Evolutionary conservation across 2,113 vertebrate species (phyloP).

Genomic region (Madoqua kirkii): DNA sequence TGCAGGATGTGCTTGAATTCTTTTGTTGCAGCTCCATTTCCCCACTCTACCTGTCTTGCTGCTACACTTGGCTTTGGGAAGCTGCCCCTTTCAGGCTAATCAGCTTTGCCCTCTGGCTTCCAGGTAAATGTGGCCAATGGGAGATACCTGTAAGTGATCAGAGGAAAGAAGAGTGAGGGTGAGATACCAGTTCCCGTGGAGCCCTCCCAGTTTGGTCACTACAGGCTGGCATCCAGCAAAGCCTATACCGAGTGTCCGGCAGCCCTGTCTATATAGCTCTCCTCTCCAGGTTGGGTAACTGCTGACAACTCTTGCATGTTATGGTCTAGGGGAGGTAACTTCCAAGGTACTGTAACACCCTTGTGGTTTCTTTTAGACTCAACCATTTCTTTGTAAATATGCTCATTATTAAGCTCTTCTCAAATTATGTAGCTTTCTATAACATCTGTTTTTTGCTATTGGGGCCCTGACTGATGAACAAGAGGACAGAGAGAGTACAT

Average conservation of each 20-base stretch:
- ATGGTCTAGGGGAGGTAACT: background rate
- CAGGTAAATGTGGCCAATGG: background rate
- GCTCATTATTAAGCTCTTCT: background rate
- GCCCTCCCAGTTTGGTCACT: background rate
- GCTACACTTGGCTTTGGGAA: background rate
- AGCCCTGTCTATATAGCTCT: background rate
- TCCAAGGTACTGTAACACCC: background rate
- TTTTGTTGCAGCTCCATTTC: background rate
- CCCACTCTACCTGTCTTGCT: background rate
- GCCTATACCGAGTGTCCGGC: background rate
- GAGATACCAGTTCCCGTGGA: background rate
- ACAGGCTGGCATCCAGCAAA: background rate
- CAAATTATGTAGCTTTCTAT: background rate
- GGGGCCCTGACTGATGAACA: background rate
- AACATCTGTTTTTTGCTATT: background rate
- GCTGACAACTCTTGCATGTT: background rate
- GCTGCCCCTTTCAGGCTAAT: background rate
- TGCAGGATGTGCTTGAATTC: background rate
- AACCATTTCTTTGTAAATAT: background rate
- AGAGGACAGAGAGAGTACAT: background rate
- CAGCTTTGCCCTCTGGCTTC: background rate
- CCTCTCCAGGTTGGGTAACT: background rate
- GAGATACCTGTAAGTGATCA: background rate
- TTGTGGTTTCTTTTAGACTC: background rate
- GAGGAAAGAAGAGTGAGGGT: background rate